Evolutionary conservation across 2,113 vertebrate genomes (phyloP).

Genomic region (Coturnix japonica): DNA sequence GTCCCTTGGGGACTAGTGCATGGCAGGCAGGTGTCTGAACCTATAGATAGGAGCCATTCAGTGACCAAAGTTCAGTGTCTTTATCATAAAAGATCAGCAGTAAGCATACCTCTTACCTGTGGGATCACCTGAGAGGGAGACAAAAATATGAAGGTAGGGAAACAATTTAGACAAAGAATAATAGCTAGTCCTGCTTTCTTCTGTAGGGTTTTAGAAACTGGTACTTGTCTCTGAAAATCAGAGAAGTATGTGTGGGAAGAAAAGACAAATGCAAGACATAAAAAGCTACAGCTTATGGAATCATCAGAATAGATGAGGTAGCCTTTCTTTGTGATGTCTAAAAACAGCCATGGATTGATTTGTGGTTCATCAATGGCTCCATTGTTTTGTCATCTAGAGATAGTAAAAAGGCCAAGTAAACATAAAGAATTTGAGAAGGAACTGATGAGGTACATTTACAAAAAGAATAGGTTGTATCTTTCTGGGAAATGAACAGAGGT

Average conservation of each 20-base stretch:
- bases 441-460: neutral
- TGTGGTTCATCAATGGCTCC: neutral
- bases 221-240: neutral
- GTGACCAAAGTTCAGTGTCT: conserved; percentile 44
- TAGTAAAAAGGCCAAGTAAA: neutral
- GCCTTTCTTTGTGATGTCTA: neutral
- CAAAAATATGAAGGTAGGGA: conserved; percentile 27
- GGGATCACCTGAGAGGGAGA: neutral
- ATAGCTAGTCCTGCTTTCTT: neutral
- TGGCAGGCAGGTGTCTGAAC: neutral
- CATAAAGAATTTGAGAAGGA: neutral
- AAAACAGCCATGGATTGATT: neutral
- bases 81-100: conserved; percentile 42
- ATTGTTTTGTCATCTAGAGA: neutral
- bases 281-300: neutral
- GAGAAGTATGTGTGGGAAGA: neutral
- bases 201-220: neutral
- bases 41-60: neutral
- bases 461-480: neutral
- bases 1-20: neutral
- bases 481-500: neutral
- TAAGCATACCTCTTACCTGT: conserved; percentile 51
- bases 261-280: neutral
- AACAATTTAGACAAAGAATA: conserved; percentile 20
- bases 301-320: neutral